These are phyloP conservation scores for Pygocentrus nattereri DNA, from an alignment of 2,797 vertebrate species.

Conservation along the genomic window DNA sequence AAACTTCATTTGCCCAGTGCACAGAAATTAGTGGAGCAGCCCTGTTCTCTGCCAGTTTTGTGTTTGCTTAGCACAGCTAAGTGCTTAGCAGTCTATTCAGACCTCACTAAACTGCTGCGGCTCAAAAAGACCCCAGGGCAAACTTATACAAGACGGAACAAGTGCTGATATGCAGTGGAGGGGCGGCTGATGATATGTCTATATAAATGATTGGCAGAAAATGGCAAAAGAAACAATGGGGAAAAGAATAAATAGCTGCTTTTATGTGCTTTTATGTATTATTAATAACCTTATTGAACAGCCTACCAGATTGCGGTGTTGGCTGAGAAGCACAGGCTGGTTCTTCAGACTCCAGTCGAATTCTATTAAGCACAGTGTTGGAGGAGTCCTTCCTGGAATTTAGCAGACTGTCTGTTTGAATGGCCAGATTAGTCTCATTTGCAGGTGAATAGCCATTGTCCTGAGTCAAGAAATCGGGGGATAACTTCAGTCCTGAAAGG, in stretches of 20 bases:
- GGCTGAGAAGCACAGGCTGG: conserved; percentile 3
- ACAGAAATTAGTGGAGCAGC: neutral
- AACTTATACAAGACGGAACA: neutral
- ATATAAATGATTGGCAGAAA: neutral
- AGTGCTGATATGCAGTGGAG: neutral
- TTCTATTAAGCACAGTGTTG: neutral
- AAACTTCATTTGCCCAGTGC: neutral
- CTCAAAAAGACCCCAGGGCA: neutral
- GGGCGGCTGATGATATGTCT: neutral
- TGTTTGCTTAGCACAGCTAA: neutral
- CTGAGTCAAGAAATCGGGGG: conserved; percentile 35
- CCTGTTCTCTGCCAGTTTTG: neutral
- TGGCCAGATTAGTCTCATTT: conserved; percentile 7
- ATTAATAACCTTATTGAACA: neutral
- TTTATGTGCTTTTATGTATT: neutral
- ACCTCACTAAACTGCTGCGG: neutral
- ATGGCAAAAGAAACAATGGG: neutral
- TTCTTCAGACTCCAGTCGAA: neutral
- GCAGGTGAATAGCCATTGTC: conserved; percentile 29
- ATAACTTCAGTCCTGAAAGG: conserved; percentile 56
- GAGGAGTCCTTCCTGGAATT: conserved; percentile 21
- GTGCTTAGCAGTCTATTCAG: conserved; percentile 5
- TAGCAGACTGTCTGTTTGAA: conserved; percentile 8
- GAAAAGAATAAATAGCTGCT: neutral
- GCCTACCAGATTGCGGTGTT: conserved; percentile 9